Conservation (phyloP, 1,140 invertebrate species). For the Chionoecetes opilio region DNA sequence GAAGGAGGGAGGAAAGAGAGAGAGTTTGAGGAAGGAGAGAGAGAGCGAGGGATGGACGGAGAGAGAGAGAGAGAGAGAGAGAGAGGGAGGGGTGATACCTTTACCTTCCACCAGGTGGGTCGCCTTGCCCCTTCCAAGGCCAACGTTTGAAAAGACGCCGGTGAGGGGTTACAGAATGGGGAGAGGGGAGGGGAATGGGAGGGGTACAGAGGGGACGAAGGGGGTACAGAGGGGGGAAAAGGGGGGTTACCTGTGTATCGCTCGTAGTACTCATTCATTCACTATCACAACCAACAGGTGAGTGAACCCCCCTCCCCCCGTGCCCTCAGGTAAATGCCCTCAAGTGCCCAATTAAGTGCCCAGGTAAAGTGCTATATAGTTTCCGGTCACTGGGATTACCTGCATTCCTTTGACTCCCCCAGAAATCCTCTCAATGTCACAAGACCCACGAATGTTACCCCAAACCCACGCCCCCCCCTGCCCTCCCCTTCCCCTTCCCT, state of each 20-base stretch:
- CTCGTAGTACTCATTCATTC: background rate
- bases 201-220: background rate
- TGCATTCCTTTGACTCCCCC: too few relatives aligned
- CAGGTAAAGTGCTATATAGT: background rate
- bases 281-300: background rate
- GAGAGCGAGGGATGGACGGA: background rate
- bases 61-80: background rate
- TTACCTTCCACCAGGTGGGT: background rate
- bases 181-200: too few relatives aligned
- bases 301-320: background rate
- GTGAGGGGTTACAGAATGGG: background rate
- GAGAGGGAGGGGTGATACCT: background rate
- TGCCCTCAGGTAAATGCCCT: background rate
- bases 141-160: background rate
- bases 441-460: background rate
- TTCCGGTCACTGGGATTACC: background rate
- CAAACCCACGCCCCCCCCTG: background rate
- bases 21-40: too few relatives aligned
- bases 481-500: background rate
- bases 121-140: constrained; percentile 23
- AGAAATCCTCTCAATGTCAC: constrained; percentile 28
- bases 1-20: too few relatives aligned
- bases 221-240: background rate
- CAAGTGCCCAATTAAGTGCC: background rate
- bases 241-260: background rate